phyloP scores from a whole-genome alignment of 2,888 invertebrate species.

The Nephrotoma appendiculata region DNA sequence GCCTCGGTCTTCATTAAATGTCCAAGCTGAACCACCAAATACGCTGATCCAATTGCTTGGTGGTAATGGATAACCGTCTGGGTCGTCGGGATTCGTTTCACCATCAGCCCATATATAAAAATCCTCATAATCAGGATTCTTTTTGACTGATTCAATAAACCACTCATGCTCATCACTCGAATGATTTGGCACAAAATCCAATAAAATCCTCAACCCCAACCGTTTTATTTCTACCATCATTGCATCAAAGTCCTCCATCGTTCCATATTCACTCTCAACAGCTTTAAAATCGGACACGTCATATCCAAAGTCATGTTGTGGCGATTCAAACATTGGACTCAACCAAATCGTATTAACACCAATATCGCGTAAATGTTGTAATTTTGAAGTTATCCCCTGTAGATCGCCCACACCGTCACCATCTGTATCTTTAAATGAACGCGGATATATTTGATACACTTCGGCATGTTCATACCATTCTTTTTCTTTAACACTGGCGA shows the following conservation, averaged over 20 bases:
- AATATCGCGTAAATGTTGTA: conserved; percentile 41
- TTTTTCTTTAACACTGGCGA: background rate
- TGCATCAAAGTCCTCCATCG: conserved; percentile 36
- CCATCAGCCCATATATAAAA: conserved; percentile 48
- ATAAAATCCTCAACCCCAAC: conserved; percentile 28
- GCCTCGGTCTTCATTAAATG: conserved; percentile 44
- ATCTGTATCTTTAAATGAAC: background rate
- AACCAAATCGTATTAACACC: conserved; percentile 52
- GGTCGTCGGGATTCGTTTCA: conserved; percentile 8
- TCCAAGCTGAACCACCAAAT: conserved; percentile 61
- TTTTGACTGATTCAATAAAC: conserved; percentile 50
- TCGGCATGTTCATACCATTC: background rate
- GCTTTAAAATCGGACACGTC: conserved; percentile 41
- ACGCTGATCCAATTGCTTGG: conserved; percentile 36
- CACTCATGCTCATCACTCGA: conserved; percentile 35
- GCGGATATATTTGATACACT: background rate
- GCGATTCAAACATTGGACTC: conserved; percentile 51
- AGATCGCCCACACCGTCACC: background rate
- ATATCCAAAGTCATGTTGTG: conserved; percentile 47
- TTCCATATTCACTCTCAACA: conserved; percentile 41
- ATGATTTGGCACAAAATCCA: conserved; percentile 41
- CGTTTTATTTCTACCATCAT: conserved; percentile 19
- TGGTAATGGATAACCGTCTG: conserved; percentile 19
- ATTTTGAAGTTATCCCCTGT: conserved; percentile 11
- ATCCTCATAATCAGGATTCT: conserved; percentile 46